Evolutionary conservation across 1,140 invertebrate genomes (phyloP).

Genomic region (Papilio glaucus): DNA sequence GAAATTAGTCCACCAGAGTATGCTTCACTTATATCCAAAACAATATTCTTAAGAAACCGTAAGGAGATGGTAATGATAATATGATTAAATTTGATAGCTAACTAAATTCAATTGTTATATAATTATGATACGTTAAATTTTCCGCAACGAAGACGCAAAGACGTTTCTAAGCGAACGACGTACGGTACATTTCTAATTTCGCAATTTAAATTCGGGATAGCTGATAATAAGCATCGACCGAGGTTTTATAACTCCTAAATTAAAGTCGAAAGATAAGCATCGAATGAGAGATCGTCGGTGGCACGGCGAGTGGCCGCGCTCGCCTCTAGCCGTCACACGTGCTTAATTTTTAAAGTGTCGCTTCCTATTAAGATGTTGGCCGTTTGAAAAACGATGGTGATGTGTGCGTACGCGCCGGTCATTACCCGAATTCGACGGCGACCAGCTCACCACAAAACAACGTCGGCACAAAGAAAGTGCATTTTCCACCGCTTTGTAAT

Average conservation of each 20-base stretch:
- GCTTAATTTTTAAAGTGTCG: constrained; percentile 42
- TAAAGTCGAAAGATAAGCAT: constrained; percentile 33
- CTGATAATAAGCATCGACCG: constrained; percentile 24
- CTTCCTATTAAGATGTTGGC: constrained; percentile 42
- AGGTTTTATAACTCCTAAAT: constrained; percentile 23
- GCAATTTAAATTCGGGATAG: constrained; percentile 35
- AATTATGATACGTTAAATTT: constrained; percentile 26
- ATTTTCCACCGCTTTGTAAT: constrained; percentile 73
- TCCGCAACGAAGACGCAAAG: constrained; percentile 33
- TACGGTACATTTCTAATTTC: constrained; percentile 36
- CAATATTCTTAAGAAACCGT: background rate
- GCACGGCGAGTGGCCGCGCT: constrained; percentile 22
- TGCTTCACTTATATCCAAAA: background rate
- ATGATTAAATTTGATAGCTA: constrained; percentile 10
- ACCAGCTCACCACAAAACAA: constrained; percentile 51
- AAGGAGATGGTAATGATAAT: constrained; percentile 2
- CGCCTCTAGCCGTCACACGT: constrained; percentile 40
- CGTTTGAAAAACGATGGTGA: constrained; percentile 22
- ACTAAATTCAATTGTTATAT: constrained; percentile 23
- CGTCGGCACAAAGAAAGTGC: constrained; percentile 77
- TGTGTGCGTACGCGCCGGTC: constrained; percentile 46
- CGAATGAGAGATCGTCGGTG: constrained; percentile 20
- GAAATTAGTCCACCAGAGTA: background rate
- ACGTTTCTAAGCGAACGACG: constrained; percentile 2
- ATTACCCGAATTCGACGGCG: constrained; percentile 62